Conservation (phyloP, 1,140 invertebrate genomes). For the Zaprionus tsacasi region DNA sequence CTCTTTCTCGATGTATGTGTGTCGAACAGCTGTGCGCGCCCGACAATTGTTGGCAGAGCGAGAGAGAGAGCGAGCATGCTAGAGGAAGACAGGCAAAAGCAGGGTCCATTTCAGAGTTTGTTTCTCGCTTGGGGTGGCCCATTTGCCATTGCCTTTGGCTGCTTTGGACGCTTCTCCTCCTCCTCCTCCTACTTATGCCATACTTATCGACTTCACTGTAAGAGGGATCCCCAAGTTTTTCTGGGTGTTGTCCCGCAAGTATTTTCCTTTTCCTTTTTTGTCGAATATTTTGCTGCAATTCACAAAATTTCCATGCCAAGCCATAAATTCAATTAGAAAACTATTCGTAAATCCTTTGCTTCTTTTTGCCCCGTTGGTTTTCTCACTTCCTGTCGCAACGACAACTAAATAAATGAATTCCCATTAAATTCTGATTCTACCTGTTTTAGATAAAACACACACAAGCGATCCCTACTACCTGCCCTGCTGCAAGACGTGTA, state of each 20-base stretch:
- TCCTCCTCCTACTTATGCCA: constrained; percentile 77
- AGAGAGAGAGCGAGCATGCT: neutral
- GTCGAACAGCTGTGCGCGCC: constrained; percentile 48
- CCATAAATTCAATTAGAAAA: constrained; percentile 74
- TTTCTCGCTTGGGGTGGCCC: neutral
- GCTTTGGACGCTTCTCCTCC: constrained; percentile 38
- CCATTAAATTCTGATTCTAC: constrained; percentile 68
- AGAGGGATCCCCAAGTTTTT: constrained; percentile 66
- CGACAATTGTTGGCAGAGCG: constrained; percentile 30
- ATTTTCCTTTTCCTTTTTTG: neutral
- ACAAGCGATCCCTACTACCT: constrained; percentile 51
- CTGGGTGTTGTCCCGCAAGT: constrained; percentile 70
- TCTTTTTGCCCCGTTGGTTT: neutral
- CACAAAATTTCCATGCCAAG: constrained; percentile 45
- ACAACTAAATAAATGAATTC: constrained; percentile 54
- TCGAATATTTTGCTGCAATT: constrained; percentile 38
- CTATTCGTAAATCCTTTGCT: constrained; percentile 22
- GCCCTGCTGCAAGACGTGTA: constrained; percentile 58
- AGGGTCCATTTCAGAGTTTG: constrained; percentile 6
- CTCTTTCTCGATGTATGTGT: too few relatives aligned
- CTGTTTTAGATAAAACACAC: constrained; percentile 61
- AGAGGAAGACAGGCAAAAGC: neutral
- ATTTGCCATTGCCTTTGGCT: constrained; percentile 9
- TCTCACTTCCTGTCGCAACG: constrained; percentile 27
- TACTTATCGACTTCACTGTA: constrained; percentile 82